phyloP scores from a whole-genome alignment of 2,797 vertebrate species.

The Pelodytes ibericus region DNA sequence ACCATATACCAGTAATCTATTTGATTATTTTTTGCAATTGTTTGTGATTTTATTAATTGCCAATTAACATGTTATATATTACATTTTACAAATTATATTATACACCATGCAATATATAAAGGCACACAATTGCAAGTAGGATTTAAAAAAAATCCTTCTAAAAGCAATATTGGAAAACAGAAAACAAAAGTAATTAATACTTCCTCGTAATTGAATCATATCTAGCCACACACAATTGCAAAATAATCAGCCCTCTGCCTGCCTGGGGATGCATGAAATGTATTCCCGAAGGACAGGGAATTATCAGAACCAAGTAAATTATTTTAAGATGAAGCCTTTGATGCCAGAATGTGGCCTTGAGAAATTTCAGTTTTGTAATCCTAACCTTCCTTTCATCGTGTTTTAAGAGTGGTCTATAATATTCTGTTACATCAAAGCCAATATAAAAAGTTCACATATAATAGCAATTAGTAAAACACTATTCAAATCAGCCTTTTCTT shows the following conservation, averaged over 20 bases:
- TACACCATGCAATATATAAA: neutral
- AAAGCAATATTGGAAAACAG: constrained; percentile 36
- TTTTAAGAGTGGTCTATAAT: constrained; percentile 62
- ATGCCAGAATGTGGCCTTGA: constrained; percentile 61
- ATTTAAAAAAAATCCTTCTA: neutral
- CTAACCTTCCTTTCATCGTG: constrained; percentile 66
- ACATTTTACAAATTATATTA: too few species aligned
- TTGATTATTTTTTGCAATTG: too few species aligned
- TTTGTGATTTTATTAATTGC: too few species aligned
- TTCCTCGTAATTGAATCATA: constrained; percentile 53
- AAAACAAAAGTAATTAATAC: constrained; percentile 58
- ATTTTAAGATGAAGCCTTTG: constrained; percentile 67
- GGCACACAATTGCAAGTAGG: neutral
- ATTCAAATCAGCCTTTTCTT: constrained; percentile 62
- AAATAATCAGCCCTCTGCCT: constrained; percentile 56
- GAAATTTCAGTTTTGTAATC: constrained; percentile 63
- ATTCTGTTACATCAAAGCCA: constrained; percentile 62
- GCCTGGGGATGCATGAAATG: constrained; percentile 58
- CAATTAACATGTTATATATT: too few species aligned
- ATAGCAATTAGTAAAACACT: constrained; percentile 59
- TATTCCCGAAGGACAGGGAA: constrained; percentile 57
- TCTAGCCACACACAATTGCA: constrained; percentile 48
- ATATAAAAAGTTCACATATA: constrained; percentile 61
- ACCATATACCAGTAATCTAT: too few species aligned
- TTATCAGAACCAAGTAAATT: constrained; percentile 59